Evolutionary conservation across 2,113 vertebrate species (phyloP).

Genomic region (Fulica atra): DNA sequence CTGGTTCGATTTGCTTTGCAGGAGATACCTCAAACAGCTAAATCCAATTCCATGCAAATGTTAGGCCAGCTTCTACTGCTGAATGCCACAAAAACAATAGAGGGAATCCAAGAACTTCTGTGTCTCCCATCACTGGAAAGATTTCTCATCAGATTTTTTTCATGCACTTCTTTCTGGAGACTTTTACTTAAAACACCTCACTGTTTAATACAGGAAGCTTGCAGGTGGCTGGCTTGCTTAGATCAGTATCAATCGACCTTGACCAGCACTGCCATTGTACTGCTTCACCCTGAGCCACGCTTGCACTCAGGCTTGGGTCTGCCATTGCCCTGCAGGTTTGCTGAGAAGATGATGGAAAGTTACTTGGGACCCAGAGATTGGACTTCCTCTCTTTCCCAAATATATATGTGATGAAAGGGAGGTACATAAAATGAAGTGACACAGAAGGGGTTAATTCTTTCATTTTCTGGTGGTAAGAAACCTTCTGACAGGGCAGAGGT

Average conservation of each 20-base stretch:
- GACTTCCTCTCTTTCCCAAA: not conserved
- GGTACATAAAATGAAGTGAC: not conserved
- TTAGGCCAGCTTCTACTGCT: not conserved
- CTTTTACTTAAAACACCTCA: not conserved
- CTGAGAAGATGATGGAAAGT: not conserved
- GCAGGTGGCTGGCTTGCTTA: not conserved
- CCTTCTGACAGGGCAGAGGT: not conserved
- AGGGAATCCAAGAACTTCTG: not conserved
- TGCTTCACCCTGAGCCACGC: not conserved
- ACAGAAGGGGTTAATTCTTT: not conserved
- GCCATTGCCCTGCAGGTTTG: not conserved
- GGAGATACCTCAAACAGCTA: not conserved
- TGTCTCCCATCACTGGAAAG: not conserved
- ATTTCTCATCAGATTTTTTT: not conserved
- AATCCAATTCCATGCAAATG: not conserved
- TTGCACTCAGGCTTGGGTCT: not conserved
- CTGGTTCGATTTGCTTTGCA: not conserved
- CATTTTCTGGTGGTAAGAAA: not conserved
- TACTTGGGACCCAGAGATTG: not conserved
- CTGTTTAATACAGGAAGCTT: not conserved
- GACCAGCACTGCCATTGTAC: not conserved
- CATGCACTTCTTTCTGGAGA: not conserved
- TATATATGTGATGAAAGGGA: not conserved
- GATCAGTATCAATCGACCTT: not conserved
- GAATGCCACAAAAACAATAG: not conserved